Base-by-base conservation (phyloP, 2,888 invertebrate species). In the Drosophila suboccidentalis region DNA sequence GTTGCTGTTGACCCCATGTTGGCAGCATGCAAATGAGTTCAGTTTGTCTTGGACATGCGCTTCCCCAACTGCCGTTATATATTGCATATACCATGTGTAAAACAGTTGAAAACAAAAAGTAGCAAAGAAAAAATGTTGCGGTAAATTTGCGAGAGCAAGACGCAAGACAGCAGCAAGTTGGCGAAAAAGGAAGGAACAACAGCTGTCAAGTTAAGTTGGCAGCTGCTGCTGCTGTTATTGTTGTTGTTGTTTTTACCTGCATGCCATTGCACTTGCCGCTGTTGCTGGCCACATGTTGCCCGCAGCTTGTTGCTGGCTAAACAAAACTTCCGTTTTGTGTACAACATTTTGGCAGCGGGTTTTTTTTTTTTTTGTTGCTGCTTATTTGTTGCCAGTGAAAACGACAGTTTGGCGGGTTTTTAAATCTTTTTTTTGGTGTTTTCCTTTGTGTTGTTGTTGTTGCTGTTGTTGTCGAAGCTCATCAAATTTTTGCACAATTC, bases 11-110 rank as follows among this genome's bases (percentile, higher is more conserved):
- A 86, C 83, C 87, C 86, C 80, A 5, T 26, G 26, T 26, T 26
- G 50, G 49, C 74, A 41, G 47, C 78, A 83, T 83, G 82, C 80
- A 84, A 84, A 86, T 83, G 84, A 80, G 86, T 83, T 86, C 75
- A 76, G 73, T 63, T 76, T 57, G 36, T 44, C 55, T 34, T 34
- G 43, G 43, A 55, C 55, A 51, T 51, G 62, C 58, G 58, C 72
- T 73, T 55, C 58, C 64, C 68, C 75, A 62, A 61, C 53, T 76
- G 65, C 73, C 75, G 72, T 69, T 76, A 76, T 59, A 8, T 29
- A 29, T 22, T 22, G 29, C 8, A 26, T 26, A 6, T 6, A 44
- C 73, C 69, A 68, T 60, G 53, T 54, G 46, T 49, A 43, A n/a
- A 44, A 36, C 34, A 36, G 10, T 49, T n/a, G n/a, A 46, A 19